Evolutionary conservation across 2,113 vertebrate species (phyloP).

Genomic region (Podarcis muralis): DNA sequence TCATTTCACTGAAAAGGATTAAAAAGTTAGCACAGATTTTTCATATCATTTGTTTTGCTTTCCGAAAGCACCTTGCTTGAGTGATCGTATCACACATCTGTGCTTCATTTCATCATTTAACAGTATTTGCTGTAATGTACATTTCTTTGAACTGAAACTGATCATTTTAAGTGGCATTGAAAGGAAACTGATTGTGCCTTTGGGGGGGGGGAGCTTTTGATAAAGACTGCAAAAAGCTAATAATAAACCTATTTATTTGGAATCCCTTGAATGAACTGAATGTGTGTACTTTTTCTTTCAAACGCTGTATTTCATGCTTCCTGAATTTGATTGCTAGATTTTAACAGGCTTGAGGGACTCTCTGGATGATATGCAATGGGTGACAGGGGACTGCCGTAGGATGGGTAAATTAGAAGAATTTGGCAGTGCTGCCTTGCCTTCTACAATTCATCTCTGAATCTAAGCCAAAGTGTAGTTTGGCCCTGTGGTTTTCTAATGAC

Average conservation of each 20-base stretch:
- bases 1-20: not conserved
- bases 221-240: not conserved
- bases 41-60: too few species aligned
- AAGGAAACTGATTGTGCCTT: too few species aligned
- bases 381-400: too few species aligned
- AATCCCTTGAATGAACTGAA: not conserved
- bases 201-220: not conserved
- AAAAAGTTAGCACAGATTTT: not conserved
- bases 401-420: too few species aligned
- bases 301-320: too few species aligned
- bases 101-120: not conserved
- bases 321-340: too few species aligned
- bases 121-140: not conserved
- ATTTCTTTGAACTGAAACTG: not conserved
- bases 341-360: too few species aligned
- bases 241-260: not conserved
- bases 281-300: not conserved
- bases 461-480: not conserved
- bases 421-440: too few species aligned
- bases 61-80: too few species aligned
- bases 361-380: too few species aligned
- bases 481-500: not conserved
- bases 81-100: too few species aligned
- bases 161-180: not conserved
- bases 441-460: not conserved